These are phyloP conservation scores for Mythimna impura DNA, from an alignment of 2,888 invertebrate genomes.

Conservation along the genomic window DNA sequence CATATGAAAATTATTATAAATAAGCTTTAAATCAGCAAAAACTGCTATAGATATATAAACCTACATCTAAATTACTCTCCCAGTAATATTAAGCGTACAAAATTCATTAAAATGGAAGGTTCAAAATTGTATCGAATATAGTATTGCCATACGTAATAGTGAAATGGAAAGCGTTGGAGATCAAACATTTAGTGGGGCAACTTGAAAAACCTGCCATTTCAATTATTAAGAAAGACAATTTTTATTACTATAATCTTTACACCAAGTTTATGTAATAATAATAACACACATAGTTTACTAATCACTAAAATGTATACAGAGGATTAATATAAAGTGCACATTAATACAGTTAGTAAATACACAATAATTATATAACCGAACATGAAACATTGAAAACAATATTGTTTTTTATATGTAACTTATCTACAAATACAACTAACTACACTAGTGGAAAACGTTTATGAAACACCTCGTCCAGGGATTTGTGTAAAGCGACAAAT, in stretches of 20 bases:
- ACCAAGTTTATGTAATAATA: constrained; percentile 2
- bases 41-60: constrained; percentile 3
- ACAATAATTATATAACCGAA: not conserved
- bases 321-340: not conserved
- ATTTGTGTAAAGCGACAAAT: not conserved
- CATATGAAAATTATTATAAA: constrained; percentile 1
- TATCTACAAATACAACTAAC: not conserved
- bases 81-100: constrained; percentile 7
- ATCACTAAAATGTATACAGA: constrained; percentile 9
- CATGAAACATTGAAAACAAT: not conserved
- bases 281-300: not conserved
- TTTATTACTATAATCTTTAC: constrained; percentile 2
- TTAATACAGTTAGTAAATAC: constrained; percentile 5
- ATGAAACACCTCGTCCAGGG: not conserved
- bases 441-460: constrained; percentile 1
- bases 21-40: constrained; percentile 5
- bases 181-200: constrained; percentile 5
- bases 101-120: constrained; percentile 23
- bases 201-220: not conserved
- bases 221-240: not conserved
- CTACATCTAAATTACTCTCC: constrained; percentile 10
- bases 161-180: constrained; percentile 9
- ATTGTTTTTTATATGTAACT: not conserved
- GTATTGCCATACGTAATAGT: not conserved
- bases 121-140: not conserved